A percentile compares a stretch with the other conserved stretches of the same genome.
Conservation (phyloP, 1,140 invertebrate genomes). For the Ylistrum balloti region DNA sequence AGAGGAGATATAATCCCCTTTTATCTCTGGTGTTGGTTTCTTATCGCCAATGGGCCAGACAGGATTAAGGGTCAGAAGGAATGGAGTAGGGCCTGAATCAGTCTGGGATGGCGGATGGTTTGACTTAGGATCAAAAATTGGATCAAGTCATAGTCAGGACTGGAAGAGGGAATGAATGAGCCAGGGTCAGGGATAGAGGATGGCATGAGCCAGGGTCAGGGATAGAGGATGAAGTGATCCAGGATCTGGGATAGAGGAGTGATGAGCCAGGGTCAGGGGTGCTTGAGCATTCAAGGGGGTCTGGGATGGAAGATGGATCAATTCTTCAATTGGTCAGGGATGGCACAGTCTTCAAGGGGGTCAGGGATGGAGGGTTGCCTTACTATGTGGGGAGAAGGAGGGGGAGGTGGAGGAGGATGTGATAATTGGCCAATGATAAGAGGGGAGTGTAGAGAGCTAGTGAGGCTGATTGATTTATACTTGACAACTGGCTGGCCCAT, state of each 20-base stretch:
- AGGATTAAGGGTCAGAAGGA: background rate
- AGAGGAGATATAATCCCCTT: background rate
- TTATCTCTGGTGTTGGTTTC: background rate
- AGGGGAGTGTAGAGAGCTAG: background rate
- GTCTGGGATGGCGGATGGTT: background rate
- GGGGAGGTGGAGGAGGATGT: slow-evolving; percentile 12
- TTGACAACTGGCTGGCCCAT: slow-evolving; percentile 32
- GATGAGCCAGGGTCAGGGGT: background rate
- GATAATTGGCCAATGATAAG: background rate
- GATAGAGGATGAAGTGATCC: background rate
- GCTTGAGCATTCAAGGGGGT: background rate
- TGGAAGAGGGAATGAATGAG: too few relatives aligned
- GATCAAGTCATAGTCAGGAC: background rate
- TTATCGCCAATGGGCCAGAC: background rate
- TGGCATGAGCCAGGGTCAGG: background rate
- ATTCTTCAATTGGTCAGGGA: background rate
- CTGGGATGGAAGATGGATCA: background rate
- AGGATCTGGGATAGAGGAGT: too few relatives aligned
- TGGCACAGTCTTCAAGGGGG: background rate
- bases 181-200: background rate
- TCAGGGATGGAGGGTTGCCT: background rate
- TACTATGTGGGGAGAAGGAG: background rate
- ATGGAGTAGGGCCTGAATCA: too few relatives aligned
- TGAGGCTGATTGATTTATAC: background rate
- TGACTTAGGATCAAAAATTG: background rate